These are phyloP conservation scores for Prosapia bicincta DNA, from an alignment of 2,888 invertebrate genomes.

Conservation along the genomic window DNA sequence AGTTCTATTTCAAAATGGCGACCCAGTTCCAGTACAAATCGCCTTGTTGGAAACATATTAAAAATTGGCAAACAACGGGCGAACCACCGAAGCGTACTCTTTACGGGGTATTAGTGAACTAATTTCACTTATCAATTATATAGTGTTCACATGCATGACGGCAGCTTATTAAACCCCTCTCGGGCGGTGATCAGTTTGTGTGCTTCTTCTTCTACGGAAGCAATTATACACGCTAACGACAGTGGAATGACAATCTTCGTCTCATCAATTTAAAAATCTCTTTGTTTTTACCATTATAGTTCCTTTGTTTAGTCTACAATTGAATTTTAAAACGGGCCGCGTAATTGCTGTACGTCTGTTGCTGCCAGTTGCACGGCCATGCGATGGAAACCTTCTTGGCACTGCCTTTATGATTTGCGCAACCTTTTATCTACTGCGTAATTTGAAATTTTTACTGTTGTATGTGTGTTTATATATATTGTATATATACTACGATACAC, in stretches of 20 bases:
- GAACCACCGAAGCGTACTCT: not conserved
- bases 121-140: not conserved
- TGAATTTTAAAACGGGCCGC: constrained; percentile 19
- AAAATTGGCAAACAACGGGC: not conserved
- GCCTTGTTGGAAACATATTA: not conserved
- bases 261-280: constrained; percentile 29
- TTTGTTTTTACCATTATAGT: constrained; percentile 25
- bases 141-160: not conserved
- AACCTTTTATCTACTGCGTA: no score
- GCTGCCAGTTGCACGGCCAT: no score
- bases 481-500: no score
- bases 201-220: constrained; percentile 6
- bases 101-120: not conserved
- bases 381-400: no score
- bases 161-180: not conserved
- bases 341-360: not conserved
- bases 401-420: no score
- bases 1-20: no score
- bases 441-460: no score
- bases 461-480: no score
- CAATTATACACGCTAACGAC: constrained; percentile 22
- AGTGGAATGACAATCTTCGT: constrained; percentile 25
- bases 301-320: constrained; percentile 17
- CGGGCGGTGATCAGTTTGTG: not conserved
- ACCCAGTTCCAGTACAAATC: not conserved